Conservation (phyloP, 2,888 invertebrate species). For the Rhamphomyia laevipes region DNA sequence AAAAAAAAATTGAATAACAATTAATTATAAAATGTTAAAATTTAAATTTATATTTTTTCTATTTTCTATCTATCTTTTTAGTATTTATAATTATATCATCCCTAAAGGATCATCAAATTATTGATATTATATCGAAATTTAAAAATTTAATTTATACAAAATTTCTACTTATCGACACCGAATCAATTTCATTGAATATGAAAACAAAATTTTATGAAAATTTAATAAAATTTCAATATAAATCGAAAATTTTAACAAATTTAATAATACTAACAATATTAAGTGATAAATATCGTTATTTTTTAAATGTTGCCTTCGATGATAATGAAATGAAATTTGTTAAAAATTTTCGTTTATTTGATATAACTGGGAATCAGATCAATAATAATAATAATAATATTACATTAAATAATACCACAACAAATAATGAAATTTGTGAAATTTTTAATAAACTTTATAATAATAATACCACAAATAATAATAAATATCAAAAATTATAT, state of each 20-base stretch:
- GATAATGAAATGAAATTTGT: conserved; percentile 28
- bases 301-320: conserved; percentile 29
- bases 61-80: conserved; percentile 7
- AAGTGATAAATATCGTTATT: conserved; percentile 36
- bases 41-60: not conserved
- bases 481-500: not conserved
- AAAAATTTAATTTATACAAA: conserved; percentile 23
- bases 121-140: conserved; percentile 9
- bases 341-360: conserved; percentile 25
- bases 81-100: conserved; percentile 15
- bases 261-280: conserved; percentile 35
- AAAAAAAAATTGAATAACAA: too few relatives aligned
- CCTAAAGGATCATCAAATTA: conserved; percentile 7
- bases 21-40: too few relatives aligned
- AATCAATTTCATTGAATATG: conserved; percentile 33
- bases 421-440: not conserved
- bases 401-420: not conserved
- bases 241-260: conserved; percentile 26
- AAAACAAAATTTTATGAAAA: conserved; percentile 34
- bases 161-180: conserved; percentile 35
- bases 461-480: not conserved
- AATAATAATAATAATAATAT: not conserved
- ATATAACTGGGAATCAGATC: not conserved
- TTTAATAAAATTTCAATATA: conserved; percentile 25
- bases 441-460: not conserved